These are phyloP conservation scores for Glossosoma conforme DNA, from an alignment of 1,140 invertebrate genomes.

Conservation along the genomic window DNA sequence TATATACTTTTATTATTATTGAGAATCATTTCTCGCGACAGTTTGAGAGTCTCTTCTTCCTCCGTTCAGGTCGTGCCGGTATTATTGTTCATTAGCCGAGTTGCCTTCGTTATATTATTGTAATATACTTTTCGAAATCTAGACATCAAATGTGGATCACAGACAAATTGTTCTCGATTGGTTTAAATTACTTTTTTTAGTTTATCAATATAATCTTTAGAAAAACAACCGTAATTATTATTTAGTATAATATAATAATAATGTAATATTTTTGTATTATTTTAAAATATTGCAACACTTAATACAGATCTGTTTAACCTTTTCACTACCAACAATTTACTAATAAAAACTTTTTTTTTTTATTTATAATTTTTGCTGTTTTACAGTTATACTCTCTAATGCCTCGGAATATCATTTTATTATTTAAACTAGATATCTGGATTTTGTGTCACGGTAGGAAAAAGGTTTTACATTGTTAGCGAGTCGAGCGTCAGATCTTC, in stretches of 20 bases:
- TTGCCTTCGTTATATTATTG: too few species aligned
- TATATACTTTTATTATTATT: background rate
- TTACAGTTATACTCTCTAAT: constrained; percentile 21
- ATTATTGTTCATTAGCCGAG: too few species aligned
- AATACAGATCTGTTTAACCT: constrained; percentile 25
- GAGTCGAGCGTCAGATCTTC: background rate
- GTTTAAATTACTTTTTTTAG: constrained; percentile 16
- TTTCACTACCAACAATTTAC: constrained; percentile 25
- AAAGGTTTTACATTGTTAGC: constrained; percentile 17
- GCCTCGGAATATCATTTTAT: constrained; percentile 10
- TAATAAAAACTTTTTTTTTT: constrained; percentile 7
- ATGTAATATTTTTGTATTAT: constrained; percentile 23
- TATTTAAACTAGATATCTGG: constrained; percentile 3
- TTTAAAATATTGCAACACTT: constrained; percentile 29
- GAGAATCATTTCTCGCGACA: constrained; percentile 1
- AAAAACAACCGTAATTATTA: constrained; percentile 27
- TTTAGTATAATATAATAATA: constrained; percentile 16
- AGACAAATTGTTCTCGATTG: constrained; percentile 29
- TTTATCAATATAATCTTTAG: constrained; percentile 23
- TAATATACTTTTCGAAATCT: constrained; percentile 17
- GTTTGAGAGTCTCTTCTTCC: too few species aligned
- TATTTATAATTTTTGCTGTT: background rate
- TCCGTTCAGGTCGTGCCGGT: too few species aligned
- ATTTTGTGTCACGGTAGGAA: constrained; percentile 12
- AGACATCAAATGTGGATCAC: constrained; percentile 26